Evolutionary conservation across 2,888 invertebrate species (phyloP).

Genomic region (Scelioninae gen. 1): DNA sequence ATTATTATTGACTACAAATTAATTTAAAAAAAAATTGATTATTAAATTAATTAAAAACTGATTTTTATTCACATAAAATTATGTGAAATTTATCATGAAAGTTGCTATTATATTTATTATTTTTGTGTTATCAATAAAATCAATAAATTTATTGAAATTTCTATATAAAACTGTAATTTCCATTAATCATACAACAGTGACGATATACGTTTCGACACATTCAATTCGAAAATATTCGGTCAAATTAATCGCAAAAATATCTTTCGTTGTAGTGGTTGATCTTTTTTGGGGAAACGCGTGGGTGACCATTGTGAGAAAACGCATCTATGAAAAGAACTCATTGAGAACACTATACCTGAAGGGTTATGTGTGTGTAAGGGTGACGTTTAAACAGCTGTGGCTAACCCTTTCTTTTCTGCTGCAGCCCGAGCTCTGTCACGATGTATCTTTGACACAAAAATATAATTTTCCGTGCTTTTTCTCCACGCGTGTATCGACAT

Average conservation of each 20-base stretch:
- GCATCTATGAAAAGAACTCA: constrained; percentile 55
- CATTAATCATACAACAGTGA: no score
- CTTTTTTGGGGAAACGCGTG: constrained; percentile 67
- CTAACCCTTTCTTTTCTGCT: constrained; percentile 60
- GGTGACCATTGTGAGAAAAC: constrained; percentile 63
- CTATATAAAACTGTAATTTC: no score
- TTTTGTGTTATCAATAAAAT: no score
- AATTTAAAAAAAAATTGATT: no score
- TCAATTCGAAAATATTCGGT: constrained; percentile 38
- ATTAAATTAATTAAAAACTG: no score
- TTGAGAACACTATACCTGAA: constrained; percentile 57
- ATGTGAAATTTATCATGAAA: no score
- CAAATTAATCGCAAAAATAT: constrained; percentile 48
- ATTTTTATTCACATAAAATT: no score
- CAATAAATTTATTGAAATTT: no score
- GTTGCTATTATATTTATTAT: no score
- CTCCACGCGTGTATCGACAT: constrained; percentile 14
- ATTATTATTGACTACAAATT: no score
- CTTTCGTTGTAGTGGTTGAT: constrained; percentile 53
- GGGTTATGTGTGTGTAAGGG: constrained; percentile 57
- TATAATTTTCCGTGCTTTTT: constrained; percentile 52
- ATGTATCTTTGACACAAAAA: constrained; percentile 38
- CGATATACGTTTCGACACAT: no score
- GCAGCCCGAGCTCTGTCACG: constrained; percentile 14
- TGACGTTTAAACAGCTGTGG: constrained; percentile 69